These are phyloP conservation scores for Drosophila mettleri DNA, from an alignment of 2,888 invertebrate species.

Conservation along the genomic window DNA sequence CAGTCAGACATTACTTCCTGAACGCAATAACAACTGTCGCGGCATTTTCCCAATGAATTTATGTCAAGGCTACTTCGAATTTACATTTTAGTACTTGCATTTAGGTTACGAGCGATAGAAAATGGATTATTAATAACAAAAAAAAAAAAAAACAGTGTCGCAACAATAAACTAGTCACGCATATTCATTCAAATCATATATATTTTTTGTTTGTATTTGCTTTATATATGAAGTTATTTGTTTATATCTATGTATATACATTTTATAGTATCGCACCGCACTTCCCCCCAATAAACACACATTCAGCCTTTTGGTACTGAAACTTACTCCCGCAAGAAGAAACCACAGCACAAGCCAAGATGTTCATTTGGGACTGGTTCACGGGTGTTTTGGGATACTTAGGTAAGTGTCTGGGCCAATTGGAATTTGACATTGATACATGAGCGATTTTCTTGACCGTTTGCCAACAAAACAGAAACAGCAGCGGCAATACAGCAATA, in stretches of 20 bases:
- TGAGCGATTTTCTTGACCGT: constrained; percentile 71
- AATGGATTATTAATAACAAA: constrained; percentile 55
- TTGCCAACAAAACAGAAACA: constrained; percentile 77
- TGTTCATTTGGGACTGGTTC: constrained; percentile 99
- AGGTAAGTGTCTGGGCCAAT: constrained; percentile 87
- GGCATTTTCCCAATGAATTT: constrained; percentile 34
- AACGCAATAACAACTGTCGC: constrained; percentile 31
- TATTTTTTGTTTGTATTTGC: not conserved
- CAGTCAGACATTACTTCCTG: constrained; percentile 32
- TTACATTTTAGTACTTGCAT: constrained; percentile 13
- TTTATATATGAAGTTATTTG: not conserved
- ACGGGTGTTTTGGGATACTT: constrained; percentile 96
- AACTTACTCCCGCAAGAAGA: constrained; percentile 51
- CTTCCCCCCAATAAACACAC: constrained; percentile 57
- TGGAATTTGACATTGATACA: constrained; percentile 60
- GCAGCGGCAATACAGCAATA: constrained; percentile 4
- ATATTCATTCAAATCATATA: constrained; percentile 21
- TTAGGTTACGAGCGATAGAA: constrained; percentile 32
- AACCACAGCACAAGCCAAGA: constrained; percentile 83
- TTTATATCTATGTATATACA: not conserved
- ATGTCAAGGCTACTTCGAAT: constrained; percentile 63
- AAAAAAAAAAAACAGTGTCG: not conserved
- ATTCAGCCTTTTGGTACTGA: constrained; percentile 49
- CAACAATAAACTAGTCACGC: constrained; percentile 62
- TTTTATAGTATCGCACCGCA: constrained; percentile 56